Base-by-base conservation (phyloP, 2,888 invertebrate genomes). In the Hirtodrosophila trivittata region DNA sequence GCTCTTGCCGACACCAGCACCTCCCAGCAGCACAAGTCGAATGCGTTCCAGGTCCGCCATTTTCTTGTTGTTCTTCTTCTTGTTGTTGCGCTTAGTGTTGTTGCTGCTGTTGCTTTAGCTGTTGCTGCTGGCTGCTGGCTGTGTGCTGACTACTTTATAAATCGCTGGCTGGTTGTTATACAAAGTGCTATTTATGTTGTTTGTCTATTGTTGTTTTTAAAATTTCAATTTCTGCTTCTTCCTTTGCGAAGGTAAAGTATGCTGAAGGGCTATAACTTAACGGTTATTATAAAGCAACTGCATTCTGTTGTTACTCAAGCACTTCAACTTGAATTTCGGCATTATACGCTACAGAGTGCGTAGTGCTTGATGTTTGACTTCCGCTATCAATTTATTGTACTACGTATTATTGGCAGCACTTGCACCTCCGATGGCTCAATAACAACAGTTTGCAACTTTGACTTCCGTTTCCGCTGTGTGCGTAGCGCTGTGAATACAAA, bases 1-100 rank as follows among this genome's bases (percentile, higher is more conserved):
- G 87, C 95, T 96, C 90, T 97, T 97, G 9, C 97, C 97, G 6
- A 96, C 96, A 30, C 94, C 94, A 1, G 95, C 93, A 1, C 96
- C 95, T 5, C 97, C 97, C 37, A 97, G 91, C 39, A 96, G 93
- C 54, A 97, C 96, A 83, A 97, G 92, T 55, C 97, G 93, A 87
- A 96, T 95, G 71, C 96, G 92, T 90, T 96, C 95, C 89, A 94
- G 92, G 89, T 95, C 95, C 62, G 94, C 92, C 94, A 94, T 94
- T 58, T 63, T 66, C 46, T 50, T 45, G 16, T 8, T 63, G 46
- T 45, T 50, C 33, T 45, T 49, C 59, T 42, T 50, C 39, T 35
- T 30, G 37, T 41, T 30, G n/a, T 33, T 62, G 45, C 7, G 39
- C 38, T 43, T 62, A 30, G n/a, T 41, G 42, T 10, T 38, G 26